Evolutionary conservation across 2,888 invertebrate species (phyloP).

Genomic region (Diaperis boleti): DNA sequence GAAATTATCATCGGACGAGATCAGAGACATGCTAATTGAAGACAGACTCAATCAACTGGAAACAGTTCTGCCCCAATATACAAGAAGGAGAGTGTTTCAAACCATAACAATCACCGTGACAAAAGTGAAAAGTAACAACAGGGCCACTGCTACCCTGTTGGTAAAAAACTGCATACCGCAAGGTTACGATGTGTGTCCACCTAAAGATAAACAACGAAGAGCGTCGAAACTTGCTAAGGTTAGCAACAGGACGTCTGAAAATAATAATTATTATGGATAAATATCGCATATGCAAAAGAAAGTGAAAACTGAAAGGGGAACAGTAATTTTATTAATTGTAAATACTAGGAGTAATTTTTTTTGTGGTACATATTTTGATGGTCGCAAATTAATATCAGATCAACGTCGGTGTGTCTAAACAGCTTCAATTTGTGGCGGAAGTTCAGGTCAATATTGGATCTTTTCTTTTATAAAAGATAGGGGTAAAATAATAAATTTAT

Average conservation of each 20-base stretch:
- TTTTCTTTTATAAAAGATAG: no score
- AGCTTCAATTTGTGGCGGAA: no score
- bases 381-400: no score
- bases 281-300: neutral
- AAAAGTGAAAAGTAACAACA: slow-evolving; percentile 57
- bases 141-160: slow-evolving; percentile 61
- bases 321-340: no score
- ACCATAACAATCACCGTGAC: slow-evolving; percentile 64
- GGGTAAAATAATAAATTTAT: no score
- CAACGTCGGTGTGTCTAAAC: no score
- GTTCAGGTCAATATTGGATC: no score
- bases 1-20: slow-evolving; percentile 46
- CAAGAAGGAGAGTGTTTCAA: slow-evolving; percentile 59
- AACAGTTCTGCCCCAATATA: slow-evolving; percentile 62
- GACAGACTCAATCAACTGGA: slow-evolving; percentile 63
- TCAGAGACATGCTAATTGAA: slow-evolving; percentile 61
- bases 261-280: slow-evolving; percentile 46
- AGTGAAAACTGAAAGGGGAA: neutral
- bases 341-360: no score
- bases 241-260: slow-evolving; percentile 30
- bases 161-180: slow-evolving; percentile 64
- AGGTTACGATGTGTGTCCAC: slow-evolving; percentile 59
- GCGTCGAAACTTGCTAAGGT: slow-evolving; percentile 8
- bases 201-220: slow-evolving; percentile 51
- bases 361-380: no score